phyloP scores from a whole-genome alignment of 23 tunicate genomes.

The Phallusia fumigata region DNA sequence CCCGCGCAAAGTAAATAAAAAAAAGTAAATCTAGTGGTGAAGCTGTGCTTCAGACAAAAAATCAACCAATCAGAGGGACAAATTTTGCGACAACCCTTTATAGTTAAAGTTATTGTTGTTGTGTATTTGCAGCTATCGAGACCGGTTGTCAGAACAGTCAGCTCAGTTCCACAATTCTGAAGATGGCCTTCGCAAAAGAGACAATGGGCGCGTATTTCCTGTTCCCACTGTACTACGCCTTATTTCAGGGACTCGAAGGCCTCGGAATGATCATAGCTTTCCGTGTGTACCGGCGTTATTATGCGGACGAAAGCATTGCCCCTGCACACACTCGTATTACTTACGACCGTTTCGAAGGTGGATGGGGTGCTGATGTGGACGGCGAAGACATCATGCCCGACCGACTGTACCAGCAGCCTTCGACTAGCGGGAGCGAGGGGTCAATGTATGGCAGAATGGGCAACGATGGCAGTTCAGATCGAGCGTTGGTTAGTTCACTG shows the following conservation, averaged over 20 bases:
- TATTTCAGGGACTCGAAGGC: conserved; percentile 79
- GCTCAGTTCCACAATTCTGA: conserved; percentile 67
- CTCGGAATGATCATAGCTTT: conserved; percentile 49
- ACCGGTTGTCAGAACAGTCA: conserved; percentile 93
- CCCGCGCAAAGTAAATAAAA: no score
- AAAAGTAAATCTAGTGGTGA: no score
- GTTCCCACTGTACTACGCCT: conserved; percentile 69
- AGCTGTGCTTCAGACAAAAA: no score
- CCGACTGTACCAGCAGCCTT: conserved; percentile 12
- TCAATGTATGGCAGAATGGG: conserved; percentile 21
- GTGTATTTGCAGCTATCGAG: conserved; percentile 49
- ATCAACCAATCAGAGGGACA: no score
- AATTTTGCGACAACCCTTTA: no score
- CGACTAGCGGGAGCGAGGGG: conserved; percentile 20
- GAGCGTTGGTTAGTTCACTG: not conserved
- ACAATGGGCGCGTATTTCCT: conserved; percentile 78
- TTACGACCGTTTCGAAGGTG: conserved; percentile 68
- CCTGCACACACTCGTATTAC: conserved; percentile 65
- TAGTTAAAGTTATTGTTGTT: no score
- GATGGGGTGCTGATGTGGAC: conserved; percentile 41
- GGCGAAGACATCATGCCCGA: conserved; percentile 13
- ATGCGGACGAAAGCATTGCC: conserved; percentile 39
- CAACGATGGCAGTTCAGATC: not conserved
- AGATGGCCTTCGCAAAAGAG: conserved; percentile 62
- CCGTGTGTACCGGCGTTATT: conserved; percentile 46